Conservation (phyloP, 2,888 invertebrate genomes). For the Yponomeuta plumbellus region DNA sequence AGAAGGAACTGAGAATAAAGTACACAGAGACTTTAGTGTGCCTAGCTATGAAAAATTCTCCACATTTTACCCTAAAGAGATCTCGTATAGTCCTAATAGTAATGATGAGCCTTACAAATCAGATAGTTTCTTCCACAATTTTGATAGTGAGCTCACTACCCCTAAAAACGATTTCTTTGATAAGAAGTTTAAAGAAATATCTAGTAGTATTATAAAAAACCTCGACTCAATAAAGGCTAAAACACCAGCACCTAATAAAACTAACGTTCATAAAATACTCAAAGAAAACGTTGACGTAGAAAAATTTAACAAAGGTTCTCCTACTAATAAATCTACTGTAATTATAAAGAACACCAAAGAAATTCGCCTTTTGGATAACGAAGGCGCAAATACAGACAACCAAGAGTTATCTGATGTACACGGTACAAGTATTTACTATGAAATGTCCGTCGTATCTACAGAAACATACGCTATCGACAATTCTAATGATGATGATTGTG, state of each 20-base stretch:
- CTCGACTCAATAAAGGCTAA: constrained; percentile 54
- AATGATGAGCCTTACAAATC: constrained; percentile 50
- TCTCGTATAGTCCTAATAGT: constrained; percentile 40
- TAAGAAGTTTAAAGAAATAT: constrained; percentile 68
- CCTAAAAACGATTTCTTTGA: constrained; percentile 73
- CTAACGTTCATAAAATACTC: constrained; percentile 45
- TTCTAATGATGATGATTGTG: constrained; percentile 58
- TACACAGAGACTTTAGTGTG: constrained; percentile 46
- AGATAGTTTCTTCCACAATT: constrained; percentile 51
- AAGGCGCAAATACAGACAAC: constrained; percentile 53
- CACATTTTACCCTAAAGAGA: constrained; percentile 49
- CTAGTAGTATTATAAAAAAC: constrained; percentile 71
- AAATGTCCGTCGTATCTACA: constrained; percentile 68
- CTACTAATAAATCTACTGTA: constrained; percentile 66
- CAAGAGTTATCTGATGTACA: constrained; percentile 66
- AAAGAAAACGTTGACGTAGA: constrained; percentile 59
- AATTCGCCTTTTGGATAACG: constrained; percentile 62
- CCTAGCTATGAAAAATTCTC: constrained; percentile 50
- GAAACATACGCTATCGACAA: constrained; percentile 61
- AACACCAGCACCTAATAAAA: constrained; percentile 42
- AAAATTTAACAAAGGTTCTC: constrained; percentile 61
- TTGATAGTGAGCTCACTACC: constrained; percentile 67
- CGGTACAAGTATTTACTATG: constrained; percentile 71
- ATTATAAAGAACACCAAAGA: constrained; percentile 75
- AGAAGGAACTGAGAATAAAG: constrained; percentile 45